Evolutionary conservation across 2,113 vertebrate genomes (phyloP), one percentile per base, ranked within the genome.

Genomic region (Siniperca knerii): DNA sequence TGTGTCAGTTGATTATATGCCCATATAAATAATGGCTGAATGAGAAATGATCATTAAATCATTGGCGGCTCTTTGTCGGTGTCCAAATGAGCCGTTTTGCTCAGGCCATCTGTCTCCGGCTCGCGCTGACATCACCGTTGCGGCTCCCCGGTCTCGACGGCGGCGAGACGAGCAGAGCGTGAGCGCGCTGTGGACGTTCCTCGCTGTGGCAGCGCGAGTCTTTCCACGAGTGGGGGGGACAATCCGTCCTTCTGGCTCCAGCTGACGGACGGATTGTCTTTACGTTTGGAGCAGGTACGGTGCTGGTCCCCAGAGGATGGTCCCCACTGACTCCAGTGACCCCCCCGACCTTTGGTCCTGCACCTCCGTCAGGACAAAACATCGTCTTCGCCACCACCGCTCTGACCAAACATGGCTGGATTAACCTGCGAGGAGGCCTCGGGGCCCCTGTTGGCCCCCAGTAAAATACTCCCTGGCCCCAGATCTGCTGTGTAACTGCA

Each of bases 1-100:
- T 87, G 86, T 92, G 93, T 92, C 93, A 94, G 92, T 94, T 93
- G 93, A 95, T 96, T 94, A 94, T 93, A 84, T 92, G 90, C 86
- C 92, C 90, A 87, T 93, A 95, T 86, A 94, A 95, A 95, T 93
- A 93, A 94, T 90, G 84, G 60, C 83, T 83, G 89, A 94, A 93
- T 92, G 90, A 91, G 89, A 91, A 94, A 93, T 80, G 80, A 94
- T 93, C 93, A 92, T 95, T 93, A 93, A 94, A 94, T 93, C 92
- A 93, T 92, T 44, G 77, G 77, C n/a, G 89, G 83, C 83, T 91
- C 92, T 95, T 95, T 95, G 94, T 95, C 87, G 80, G 86, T 77
- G 89, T 92, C 89, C 89, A 94, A 90, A 94, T 91, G 92, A 93
- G 90, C 92, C 90, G 89, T 81, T 81, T 91, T 92, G 54, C 92